A percentile compares a stretch with the other conserved stretches of the same genome.
These are phyloP conservation scores for Ypsolopha scabrella DNA, from an alignment of 2,888 invertebrate genomes.

Conservation along the genomic window DNA sequence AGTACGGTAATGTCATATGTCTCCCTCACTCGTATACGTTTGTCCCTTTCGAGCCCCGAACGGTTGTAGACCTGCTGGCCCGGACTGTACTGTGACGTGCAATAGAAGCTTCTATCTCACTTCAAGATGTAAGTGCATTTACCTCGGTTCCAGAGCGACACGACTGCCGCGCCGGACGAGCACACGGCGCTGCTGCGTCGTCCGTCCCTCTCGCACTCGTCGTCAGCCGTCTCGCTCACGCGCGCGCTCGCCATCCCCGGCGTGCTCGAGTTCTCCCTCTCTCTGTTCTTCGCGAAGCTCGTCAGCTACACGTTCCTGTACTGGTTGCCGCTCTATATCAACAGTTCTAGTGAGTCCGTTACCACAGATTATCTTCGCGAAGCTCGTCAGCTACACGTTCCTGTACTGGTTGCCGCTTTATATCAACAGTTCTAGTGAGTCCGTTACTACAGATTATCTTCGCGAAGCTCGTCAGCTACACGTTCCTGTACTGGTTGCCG, in stretches of 20 bases:
- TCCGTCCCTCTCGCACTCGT: conserved; percentile 47
- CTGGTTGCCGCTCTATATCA: conserved; percentile 94
- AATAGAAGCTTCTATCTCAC: too few species aligned
- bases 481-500: conserved; percentile 97
- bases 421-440: conserved; percentile 87
- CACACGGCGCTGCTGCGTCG: conserved; percentile 57
- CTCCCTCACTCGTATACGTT: too few species aligned
- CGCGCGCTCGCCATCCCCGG: conserved; percentile 90
- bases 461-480: conserved; percentile 96
- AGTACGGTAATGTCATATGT: too few species aligned
- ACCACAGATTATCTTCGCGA: too few species aligned
- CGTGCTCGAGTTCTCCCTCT: conserved; percentile 92
- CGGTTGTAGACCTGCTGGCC: too few species aligned
- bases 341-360: conserved; percentile 84
- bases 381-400: conserved; percentile 97
- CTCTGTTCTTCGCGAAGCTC: conserved; percentile 95
- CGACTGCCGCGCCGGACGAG: conserved; percentile 21
- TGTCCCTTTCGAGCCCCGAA: too few species aligned
- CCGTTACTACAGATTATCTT: too few species aligned
- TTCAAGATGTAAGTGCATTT: too few species aligned
- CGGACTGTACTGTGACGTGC: too few species aligned
- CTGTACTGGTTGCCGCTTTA: conserved; percentile 96
- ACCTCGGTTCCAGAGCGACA: not conserved
- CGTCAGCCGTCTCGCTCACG: conserved; percentile 77
- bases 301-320: conserved; percentile 97